Evolutionary conservation across 1,140 invertebrate genomes (phyloP).

Genomic region (Lysiphlebus fabarum): DNA sequence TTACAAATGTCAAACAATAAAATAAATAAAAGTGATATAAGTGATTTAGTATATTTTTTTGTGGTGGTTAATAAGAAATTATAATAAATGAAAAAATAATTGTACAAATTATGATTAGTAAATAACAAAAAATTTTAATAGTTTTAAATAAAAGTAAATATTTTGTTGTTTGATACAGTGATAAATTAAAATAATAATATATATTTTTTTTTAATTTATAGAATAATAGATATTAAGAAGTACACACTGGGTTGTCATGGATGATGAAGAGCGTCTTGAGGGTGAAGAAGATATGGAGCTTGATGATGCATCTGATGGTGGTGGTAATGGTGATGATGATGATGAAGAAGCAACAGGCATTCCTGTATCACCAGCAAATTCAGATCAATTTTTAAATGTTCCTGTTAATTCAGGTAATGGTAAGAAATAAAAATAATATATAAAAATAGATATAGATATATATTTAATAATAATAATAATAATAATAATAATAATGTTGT

Average conservation of each 20-base stretch:
- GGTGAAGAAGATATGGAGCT: constrained; percentile 56
- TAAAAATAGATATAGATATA: background rate
- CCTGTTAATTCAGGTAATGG: constrained; percentile 41
- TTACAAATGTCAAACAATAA: too few species aligned
- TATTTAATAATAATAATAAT: constrained; percentile 9
- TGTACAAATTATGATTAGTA: too few species aligned
- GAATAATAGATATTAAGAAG: constrained; percentile 32
- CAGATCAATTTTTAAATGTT: constrained; percentile 46
- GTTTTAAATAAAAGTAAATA: too few species aligned
- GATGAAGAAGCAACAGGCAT: constrained; percentile 51
- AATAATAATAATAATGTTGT: constrained; percentile 22
- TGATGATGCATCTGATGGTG: constrained; percentile 53
- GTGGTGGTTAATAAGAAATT: too few species aligned
- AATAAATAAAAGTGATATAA: too few species aligned
- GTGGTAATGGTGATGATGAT: constrained; percentile 53
- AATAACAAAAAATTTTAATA: too few species aligned
- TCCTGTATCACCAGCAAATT: constrained; percentile 50
- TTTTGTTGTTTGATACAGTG: too few species aligned
- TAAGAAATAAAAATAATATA: constrained; percentile 29
- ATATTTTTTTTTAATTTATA: constrained; percentile 18
- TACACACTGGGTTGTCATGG: constrained; percentile 44
- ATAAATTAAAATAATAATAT: too few species aligned
- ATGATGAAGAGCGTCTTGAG: constrained; percentile 53
- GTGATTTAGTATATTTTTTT: too few species aligned
- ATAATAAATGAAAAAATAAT: too few species aligned